These are phyloP conservation scores for Hippocampus kuda DNA, from an alignment of 2,797 vertebrate species.

Conservation along the genomic window DNA sequence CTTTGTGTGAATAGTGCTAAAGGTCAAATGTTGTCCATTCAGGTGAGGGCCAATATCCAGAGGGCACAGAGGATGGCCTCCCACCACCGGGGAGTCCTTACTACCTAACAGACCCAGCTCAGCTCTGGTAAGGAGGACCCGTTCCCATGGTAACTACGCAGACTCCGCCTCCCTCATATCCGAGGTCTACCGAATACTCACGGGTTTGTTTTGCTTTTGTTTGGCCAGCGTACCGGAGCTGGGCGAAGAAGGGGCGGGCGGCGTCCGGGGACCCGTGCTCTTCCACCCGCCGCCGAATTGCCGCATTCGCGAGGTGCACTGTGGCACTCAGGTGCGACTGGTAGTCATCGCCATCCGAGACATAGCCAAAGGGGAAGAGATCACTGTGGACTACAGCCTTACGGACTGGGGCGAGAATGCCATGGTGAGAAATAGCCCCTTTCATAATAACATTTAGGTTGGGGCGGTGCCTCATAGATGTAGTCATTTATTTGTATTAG, in stretches of 20 bases:
- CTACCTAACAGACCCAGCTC: slow-evolving; percentile 70
- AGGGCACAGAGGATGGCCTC: slow-evolving; percentile 67
- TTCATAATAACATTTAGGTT: neutral
- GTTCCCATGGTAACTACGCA: neutral
- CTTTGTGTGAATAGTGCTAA: neutral
- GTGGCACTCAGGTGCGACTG: slow-evolving; percentile 71
- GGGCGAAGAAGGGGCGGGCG: slow-evolving; percentile 66
- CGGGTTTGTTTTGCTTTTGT: neutral
- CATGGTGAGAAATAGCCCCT: slow-evolving; percentile 49
- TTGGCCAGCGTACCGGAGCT: slow-evolving; percentile 66
- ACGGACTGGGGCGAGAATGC: slow-evolving; percentile 73
- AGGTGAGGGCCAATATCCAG: slow-evolving; percentile 72
- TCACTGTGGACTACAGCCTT: slow-evolving; percentile 75
- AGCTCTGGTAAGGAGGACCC: slow-evolving; percentile 62
- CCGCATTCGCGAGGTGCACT: slow-evolving; percentile 73
- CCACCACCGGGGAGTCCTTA: slow-evolving; percentile 70
- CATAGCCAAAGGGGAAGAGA: slow-evolving; percentile 75
- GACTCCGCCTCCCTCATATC: neutral
- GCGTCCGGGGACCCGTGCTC: slow-evolving; percentile 66
- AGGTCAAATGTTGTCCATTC: neutral
- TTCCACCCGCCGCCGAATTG: slow-evolving; percentile 74
- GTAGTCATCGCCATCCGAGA: slow-evolving; percentile 74
- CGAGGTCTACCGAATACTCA: neutral
- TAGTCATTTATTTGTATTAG: too few relatives aligned
- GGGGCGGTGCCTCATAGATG: too few relatives aligned